phyloP scores from a whole-genome alignment of 2,888 invertebrate species.

The Gymnocheta viridis region DNA sequence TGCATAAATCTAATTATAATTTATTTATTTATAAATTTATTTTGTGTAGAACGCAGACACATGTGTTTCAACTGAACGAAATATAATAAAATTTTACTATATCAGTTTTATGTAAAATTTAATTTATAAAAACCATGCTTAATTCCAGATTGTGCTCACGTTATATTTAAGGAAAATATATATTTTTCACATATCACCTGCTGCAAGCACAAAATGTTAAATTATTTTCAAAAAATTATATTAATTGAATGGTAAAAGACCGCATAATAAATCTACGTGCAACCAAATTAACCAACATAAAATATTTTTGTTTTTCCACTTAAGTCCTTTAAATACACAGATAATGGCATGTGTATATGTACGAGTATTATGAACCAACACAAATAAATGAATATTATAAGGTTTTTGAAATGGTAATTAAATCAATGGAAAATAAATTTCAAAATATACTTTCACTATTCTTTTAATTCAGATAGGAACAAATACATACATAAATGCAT shows the following conservation, averaged over 20 bases:
- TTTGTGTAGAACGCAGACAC: too few species aligned
- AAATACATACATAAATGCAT: background rate
- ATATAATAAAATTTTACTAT: background rate
- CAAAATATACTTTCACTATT: background rate
- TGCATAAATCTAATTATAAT: too few species aligned
- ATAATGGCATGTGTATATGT: conserved; percentile 16
- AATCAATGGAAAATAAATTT: conserved; percentile 32
- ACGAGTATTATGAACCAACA: background rate
- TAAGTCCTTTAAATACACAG: conserved; percentile 43
- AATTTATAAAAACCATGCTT: background rate
- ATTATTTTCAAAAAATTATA: conserved; percentile 48
- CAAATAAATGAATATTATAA: conserved; percentile 13
- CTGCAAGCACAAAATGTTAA: conserved; percentile 11
- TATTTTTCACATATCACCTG: background rate
- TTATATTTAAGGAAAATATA: background rate
- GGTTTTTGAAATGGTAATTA: conserved; percentile 40
- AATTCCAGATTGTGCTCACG: background rate
- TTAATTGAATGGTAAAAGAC: conserved; percentile 57
- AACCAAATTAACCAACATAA: conserved; percentile 40
- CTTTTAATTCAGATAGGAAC: background rate
- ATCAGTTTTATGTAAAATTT: background rate
- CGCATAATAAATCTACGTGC: conserved; percentile 56
- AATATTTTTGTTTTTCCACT: conserved; percentile 6
- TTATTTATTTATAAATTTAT: too few species aligned
- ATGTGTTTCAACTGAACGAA: too few species aligned